phyloP scores from a whole-genome alignment of 2,797 vertebrate genomes.

The Trichosurus vulpecula region DNA sequence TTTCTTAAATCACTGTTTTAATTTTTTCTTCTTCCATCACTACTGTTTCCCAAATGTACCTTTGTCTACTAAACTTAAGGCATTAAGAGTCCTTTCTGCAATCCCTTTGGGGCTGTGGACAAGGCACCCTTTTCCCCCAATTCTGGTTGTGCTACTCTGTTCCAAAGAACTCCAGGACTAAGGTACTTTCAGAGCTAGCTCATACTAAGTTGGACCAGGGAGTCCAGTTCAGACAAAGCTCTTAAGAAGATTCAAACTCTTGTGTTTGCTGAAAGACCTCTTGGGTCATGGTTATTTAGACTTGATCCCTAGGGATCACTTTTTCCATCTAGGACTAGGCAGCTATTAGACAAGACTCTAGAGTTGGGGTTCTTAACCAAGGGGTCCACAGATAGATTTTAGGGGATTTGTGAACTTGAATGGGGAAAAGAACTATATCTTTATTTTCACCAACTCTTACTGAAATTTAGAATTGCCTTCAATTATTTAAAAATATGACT shows the following conservation, averaged over 20 bases:
- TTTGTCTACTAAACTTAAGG: background rate
- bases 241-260: slow-evolving; percentile 24
- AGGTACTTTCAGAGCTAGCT: slow-evolving; percentile 47
- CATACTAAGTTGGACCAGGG: background rate
- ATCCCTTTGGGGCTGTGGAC: slow-evolving; percentile 12
- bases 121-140: slow-evolving; percentile 13
- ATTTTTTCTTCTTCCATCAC: background rate
- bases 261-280: background rate
- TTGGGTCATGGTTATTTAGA: background rate
- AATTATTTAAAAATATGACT: background rate
- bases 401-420: background rate
- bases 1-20: background rate
- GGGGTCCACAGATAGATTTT: background rate
- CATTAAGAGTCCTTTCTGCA: slow-evolving; percentile 16
- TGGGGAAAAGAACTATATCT: background rate
- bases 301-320: background rate
- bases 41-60: background rate
- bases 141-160: background rate
- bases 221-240: slow-evolving; percentile 10
- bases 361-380: background rate
- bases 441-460: background rate
- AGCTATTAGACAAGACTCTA: background rate
- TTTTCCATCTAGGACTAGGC: background rate
- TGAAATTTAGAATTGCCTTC: background rate
- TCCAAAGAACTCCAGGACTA: background rate